Base-by-base conservation (phyloP, 2,797 vertebrate species). In the Coregonus suidteri region DNA sequence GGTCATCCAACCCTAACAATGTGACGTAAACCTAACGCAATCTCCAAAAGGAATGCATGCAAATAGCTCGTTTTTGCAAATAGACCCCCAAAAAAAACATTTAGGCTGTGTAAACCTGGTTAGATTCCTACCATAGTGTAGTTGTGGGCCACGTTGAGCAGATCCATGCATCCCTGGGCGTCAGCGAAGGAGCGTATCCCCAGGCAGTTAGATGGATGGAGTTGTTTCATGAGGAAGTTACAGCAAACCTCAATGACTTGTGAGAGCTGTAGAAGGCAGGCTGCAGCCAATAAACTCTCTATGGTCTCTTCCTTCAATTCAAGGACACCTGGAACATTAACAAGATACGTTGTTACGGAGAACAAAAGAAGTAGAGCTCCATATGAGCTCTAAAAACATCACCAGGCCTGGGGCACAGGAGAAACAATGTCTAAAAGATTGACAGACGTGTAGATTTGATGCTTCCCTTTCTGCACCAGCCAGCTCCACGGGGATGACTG, bases 211-310 rank as follows among this genome's bases (percentile, higher is more conserved):
- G 98, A 99, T 3, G 97, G 97, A 84, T 99, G 97, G 13, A 99
- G 97, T 85, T 98, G 97, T 89, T 98, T 99, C 95, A 98, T 98
- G 73, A 99, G 96, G 91, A 98, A 99, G 91, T 93, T 97, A 87
- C 97, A 98, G 93, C 98, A 99, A n/a, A 98, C 97, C 80, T 99
- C 96, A 77, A 98, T 96, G 78, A 99, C 98, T 91, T 96, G 97
- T 66, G 96, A 94, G 67, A 99, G 96, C 94, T 99, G 97, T 2
- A 99, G 95, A n/a, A 99, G 96, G 88, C 97, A 99, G 16, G 98
- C 97, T 31, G 97, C 96, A 18, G 97, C 94, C 91, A 99, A 89
- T 89, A 99, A 92, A 86, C 95, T 98, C 92, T 99, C 98, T 79
- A 99, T 97, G 7, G 96, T 99, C 87, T 99, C 97, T 88, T 99